Evolutionary conservation across 2,113 vertebrate genomes (phyloP), one percentile per base, ranked within the genome.

Genomic region (Falcunculus frontatus): DNA sequence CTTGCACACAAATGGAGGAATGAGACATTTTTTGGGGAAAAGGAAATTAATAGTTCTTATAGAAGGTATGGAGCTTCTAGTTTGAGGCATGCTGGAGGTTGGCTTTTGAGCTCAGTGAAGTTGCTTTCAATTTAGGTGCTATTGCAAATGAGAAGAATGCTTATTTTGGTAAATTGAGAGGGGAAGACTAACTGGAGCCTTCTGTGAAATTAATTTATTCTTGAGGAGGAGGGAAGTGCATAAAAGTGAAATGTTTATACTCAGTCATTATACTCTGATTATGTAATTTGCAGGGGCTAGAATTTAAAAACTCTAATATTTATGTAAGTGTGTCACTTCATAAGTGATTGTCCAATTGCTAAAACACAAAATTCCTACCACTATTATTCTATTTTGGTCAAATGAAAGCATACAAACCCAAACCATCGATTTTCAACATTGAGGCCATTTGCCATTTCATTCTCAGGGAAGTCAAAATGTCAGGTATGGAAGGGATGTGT

Each of bases 401-500:
- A 32, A n/a, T 46, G 20, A 60, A 89, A 76, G 21, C 0, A 0
- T 35, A 25, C 17, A 89, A 55, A 75, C 15, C 19, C 27, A 46
- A 63, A 78, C 18, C 6, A 9, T 2, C 39, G 60, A 9, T n/a
- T 80, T 88, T 69, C 15, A 50, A 1, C 0, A 0, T 27, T 67
- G 55, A 67, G 56, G 23, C 39, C 16, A 2, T 37, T 82, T 69
- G 16, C 37, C 7, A 4, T 29, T 30, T 72, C 6, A 6, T 65
- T 68, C 22, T 93, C 3, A 13, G 26, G 41, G 19, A 79, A 79
- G 20, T 19, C 0, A 50, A 90, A 86, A 21, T 39, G 37, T 42
- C 33, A 37, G 0, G 0, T 79, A n/a, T 1, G 4, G 62, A 82
- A 87, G 13, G 41, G 26, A 63, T 4, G 3, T 2, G 1, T 82